Base-by-base conservation (phyloP, 2,888 invertebrate genomes). In the Sminthurides aquaticus region DNA sequence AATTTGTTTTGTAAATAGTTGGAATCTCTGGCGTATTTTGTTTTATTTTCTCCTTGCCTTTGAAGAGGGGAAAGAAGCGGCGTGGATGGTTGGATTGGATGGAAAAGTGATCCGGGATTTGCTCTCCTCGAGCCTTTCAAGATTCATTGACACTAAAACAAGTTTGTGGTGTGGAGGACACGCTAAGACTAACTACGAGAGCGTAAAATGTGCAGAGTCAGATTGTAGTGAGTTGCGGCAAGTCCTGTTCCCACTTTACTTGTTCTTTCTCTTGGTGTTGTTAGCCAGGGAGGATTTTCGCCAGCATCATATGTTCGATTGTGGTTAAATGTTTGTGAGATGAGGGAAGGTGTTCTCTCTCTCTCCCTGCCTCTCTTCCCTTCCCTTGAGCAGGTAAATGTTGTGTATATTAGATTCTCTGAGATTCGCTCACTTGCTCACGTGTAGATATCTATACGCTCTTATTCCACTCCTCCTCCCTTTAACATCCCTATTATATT, bases 101-200 rank as follows among this genome's bases (percentile, higher is more conserved):
- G 43, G n/a, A n/a, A 34, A 34, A 34, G 15, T 34, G 43, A 5
- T 34, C 43, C 43, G 43, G 43, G 43, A 34, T 34, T 34, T 34
- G 43, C 43, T 34, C 43, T 34, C 43, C 43, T 34, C 43, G 43
- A 34, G 43, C 43, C 8, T 34, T 34, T 34, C 43, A 34, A 15
- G 43, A 34, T 34, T 34, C 43, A 34, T 34, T 34, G 43, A 34
- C 43, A 34, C 43, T 34, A 34, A 34, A 34, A 34, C 43, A 34
- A 34, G 52, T 52, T 52, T 52, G 52, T 52, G 18, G 52, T 22
- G 22, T 22, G 20, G 22, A 52, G 52, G 52, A 52, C 52, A 52
- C 20, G 20, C 5, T 52, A 22, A 52, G 52, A 52, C 52, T 52
- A 52, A 52, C 52, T 52, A 22, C 52, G 22, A 52, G 52, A 52